These are phyloP conservation scores for Carduelis carduelis DNA, from an alignment of 2,797 vertebrate genomes.

Conservation along the genomic window DNA sequence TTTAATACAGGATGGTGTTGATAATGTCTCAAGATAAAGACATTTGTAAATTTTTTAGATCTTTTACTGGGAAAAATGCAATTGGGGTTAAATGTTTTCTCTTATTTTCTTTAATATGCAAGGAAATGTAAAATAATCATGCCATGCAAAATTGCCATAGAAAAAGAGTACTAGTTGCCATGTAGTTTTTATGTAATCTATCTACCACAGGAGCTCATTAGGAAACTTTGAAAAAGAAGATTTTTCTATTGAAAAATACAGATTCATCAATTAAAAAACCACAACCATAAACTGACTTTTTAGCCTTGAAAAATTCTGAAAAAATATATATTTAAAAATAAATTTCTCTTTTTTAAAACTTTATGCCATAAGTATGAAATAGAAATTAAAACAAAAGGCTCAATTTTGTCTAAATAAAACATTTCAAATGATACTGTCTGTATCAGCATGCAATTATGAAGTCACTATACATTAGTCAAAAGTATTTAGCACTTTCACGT, in stretches of 20 bases:
- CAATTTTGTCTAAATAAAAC: background rate
- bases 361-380: background rate
- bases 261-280: background rate
- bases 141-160: background rate
- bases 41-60: background rate
- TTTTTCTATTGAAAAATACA: background rate
- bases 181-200: background rate
- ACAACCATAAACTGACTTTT: background rate
- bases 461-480: background rate
- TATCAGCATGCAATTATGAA: background rate
- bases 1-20: background rate
- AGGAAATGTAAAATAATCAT: background rate
- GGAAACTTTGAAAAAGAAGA: background rate
- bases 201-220: background rate
- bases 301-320: background rate
- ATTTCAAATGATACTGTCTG: background rate
- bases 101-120: background rate
- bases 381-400: background rate
- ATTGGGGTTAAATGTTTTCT: background rate
- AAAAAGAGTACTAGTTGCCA: background rate
- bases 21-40: background rate
- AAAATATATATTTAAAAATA: background rate
- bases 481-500: background rate
- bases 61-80: background rate
- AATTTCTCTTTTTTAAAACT: background rate